Percentiles rank a stretch among this genome's conserved stretches.
These are phyloP conservation scores for Zapornia atra DNA, from an alignment of 2,113 vertebrate species.

Conservation along the genomic window DNA sequence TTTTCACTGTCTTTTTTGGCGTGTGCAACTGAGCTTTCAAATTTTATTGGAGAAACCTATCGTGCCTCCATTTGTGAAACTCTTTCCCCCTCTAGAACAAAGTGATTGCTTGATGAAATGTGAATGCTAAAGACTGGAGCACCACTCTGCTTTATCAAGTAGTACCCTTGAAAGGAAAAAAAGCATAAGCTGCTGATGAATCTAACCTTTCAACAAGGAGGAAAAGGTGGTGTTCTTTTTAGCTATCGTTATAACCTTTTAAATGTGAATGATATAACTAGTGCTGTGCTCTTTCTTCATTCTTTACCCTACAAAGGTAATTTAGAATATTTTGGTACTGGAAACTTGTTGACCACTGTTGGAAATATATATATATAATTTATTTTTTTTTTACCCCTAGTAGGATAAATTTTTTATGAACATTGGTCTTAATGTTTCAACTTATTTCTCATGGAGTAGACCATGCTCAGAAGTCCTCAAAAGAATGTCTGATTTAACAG, in stretches of 20 bases:
- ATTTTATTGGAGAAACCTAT: not conserved
- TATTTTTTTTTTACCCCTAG: not conserved
- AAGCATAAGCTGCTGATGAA: not conserved
- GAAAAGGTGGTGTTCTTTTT: not conserved
- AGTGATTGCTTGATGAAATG: not conserved
- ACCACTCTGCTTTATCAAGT: not conserved
- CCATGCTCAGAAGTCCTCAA: not conserved
- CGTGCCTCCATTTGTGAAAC: not conserved
- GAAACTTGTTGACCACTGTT: not conserved
- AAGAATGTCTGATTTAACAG: not conserved
- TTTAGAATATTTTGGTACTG: not conserved
- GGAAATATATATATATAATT: no score
- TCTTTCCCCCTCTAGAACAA: not conserved
- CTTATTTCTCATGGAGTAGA: not conserved
- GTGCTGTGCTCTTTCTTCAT: not conserved
- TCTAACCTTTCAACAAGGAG: not conserved
- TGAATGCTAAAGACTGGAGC: not conserved
- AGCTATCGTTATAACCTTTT: not conserved
- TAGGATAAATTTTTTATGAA: not conserved
- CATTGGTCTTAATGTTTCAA: not conserved
- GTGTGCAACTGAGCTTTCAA: not conserved
- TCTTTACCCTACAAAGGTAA: not conserved
- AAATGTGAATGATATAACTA: not conserved
- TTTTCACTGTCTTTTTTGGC: not conserved
- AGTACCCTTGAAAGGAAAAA: not conserved